Evolutionary conservation across 2,113 vertebrate species (phyloP).

Genomic region (Apaloderma vittatum): DNA sequence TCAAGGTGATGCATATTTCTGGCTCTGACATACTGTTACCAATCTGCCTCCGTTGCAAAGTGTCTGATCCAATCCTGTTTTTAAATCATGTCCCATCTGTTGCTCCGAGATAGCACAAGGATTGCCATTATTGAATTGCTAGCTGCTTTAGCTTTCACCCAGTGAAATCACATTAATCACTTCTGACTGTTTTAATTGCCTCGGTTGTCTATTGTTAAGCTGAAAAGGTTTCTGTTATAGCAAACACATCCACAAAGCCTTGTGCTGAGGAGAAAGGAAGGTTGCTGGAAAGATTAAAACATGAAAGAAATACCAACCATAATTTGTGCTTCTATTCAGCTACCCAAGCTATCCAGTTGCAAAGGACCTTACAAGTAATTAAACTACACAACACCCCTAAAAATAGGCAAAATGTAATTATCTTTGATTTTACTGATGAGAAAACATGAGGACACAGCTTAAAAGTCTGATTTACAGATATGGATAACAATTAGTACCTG

Average conservation of each 20-base stretch:
- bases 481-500: neutral
- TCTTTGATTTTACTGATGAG: neutral
- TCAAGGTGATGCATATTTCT: neutral
- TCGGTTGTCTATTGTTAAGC: neutral
- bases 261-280: neutral
- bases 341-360: neutral
- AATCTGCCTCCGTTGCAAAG: neutral
- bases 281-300: neutral
- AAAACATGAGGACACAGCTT: neutral
- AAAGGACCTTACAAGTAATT: neutral
- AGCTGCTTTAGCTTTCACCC: constrained; percentile 53
- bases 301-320: neutral
- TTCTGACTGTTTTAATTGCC: constrained; percentile 56
- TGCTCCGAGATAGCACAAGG: constrained; percentile 51
- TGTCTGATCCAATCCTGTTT: constrained; percentile 10
- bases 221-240: constrained; percentile 18
- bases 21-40: constrained; percentile 10
- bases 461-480: neutral
- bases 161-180: constrained; percentile 54
- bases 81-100: constrained; percentile 49
- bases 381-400: neutral
- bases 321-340: neutral
- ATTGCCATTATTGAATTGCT: constrained; percentile 40
- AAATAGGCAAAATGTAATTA: neutral
- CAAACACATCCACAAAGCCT: constrained; percentile 27